Conservation (phyloP, 2,888 invertebrate genomes). For the Lasioglossum malachurum region DNA sequence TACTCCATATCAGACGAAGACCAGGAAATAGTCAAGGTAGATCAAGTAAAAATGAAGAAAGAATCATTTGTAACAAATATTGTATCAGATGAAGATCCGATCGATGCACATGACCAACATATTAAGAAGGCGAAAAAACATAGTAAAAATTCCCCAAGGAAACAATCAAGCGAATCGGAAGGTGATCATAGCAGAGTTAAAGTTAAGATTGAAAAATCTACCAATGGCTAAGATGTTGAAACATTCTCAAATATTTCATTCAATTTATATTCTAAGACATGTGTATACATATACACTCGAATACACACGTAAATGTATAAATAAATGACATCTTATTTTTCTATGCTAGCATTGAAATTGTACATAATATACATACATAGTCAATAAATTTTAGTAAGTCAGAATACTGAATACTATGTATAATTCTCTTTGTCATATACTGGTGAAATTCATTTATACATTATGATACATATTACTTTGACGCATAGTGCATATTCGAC, state of each 20-base stretch:
- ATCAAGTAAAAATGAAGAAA: conserved; percentile 17
- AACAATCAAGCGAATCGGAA: conserved; percentile 3
- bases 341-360: conserved; percentile 6
- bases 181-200: conserved; percentile 35
- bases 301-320: not conserved
- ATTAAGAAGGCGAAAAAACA: not conserved
- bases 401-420: not conserved
- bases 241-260: not conserved
- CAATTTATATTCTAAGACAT: not conserved
- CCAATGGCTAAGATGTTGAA: conserved; percentile 6
- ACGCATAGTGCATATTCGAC: not conserved
- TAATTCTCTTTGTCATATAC: not conserved
- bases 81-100: not conserved
- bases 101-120: not conserved
- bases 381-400: not conserved
- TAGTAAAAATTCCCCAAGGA: conserved; percentile 2
- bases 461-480: not conserved
- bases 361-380: conserved; percentile 30
- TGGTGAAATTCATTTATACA: not conserved
- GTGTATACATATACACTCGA: not conserved
- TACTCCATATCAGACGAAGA: not conserved
- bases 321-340: conserved; percentile 17
- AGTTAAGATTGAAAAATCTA: conserved; percentile 44
- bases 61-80: conserved; percentile 12
- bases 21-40: not conserved